Percentiles rank a stretch among this genome's conserved stretches.
Evolutionary conservation across 2,888 invertebrate species (phyloP).

Genomic region (Deilephila porcellus): DNA sequence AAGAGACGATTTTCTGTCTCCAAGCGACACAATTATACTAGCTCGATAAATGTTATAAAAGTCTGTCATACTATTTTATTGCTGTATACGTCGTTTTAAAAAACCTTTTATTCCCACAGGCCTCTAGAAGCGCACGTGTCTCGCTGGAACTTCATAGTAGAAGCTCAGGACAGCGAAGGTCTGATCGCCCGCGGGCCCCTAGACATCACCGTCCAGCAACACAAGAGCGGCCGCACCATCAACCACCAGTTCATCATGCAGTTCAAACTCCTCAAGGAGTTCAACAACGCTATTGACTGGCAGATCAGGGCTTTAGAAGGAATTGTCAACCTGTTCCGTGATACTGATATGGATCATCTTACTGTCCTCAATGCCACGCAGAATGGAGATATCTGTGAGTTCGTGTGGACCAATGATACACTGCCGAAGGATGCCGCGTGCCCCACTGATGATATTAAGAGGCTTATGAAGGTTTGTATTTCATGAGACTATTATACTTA

Average conservation of each 20-base stretch:
- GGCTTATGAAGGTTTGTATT: conserved; percentile 86
- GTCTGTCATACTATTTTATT: no score
- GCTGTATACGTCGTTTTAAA: neutral
- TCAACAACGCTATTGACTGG: conserved; percentile 90
- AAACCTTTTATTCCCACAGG: conserved; percentile 69
- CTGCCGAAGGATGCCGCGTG: conserved; percentile 90
- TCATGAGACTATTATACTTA: neutral
- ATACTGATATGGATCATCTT: conserved; percentile 87
- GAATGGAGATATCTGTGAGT: conserved; percentile 86
- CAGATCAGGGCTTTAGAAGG: conserved; percentile 88
- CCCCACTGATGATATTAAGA: conserved; percentile 89
- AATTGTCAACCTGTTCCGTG: conserved; percentile 83
- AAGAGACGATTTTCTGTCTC: no score
- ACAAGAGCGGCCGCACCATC: conserved; percentile 90
- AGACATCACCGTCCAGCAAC: conserved; percentile 92
- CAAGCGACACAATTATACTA: no score
- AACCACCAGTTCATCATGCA: conserved; percentile 92
- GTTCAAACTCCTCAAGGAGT: conserved; percentile 79
- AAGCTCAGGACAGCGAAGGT: conserved; percentile 92
- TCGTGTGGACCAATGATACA: conserved; percentile 94
- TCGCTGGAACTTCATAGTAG: conserved; percentile 91
- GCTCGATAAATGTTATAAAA: no score
- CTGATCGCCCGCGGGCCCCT: conserved; percentile 88
- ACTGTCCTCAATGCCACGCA: conserved; percentile 88
- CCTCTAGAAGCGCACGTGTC: conserved; percentile 93